Base-by-base conservation (phyloP, 2,113 vertebrate species). In the Columba janthina region DNA sequence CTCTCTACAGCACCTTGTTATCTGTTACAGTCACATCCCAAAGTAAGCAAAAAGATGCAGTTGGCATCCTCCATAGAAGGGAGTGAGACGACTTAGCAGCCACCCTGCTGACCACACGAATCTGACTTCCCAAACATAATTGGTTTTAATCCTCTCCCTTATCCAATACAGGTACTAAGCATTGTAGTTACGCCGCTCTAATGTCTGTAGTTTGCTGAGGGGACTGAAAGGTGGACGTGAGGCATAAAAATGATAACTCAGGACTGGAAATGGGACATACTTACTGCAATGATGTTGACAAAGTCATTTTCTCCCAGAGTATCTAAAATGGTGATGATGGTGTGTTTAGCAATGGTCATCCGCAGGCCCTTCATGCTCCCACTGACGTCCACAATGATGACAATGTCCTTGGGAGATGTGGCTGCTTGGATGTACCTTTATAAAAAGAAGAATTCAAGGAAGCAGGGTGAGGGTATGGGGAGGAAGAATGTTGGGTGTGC, bases 291-390 rank as follows among this genome's bases (percentile, higher is more conserved):
- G 83, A 99, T 98, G 82, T 99, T 99, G 89, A 99, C 98, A 93
- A 99, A 99, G 97, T 99, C 99, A 6, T 99, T 99, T 95, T 99
- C 99, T n/a, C 99, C 99, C 84, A 99, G 93, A 0, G 99, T 99
- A 89, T 99, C 99, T 93, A 99, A 66, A 91, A 99, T 99, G 62
- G 99, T 99, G 87, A 98, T 94, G 56, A 99, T 98, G 26, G 99
- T 99, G 95, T 99, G 99, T 93, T 99, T 99, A 97, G 99, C 99
- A 25, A 99, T 99, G 28, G 99, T 98, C 97, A 99, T 96, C 77
- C 98, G 94, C 54, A 99, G 97, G 21, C 99, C 99, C 96, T 99
- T 99, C 99, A 99, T 99, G 85, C 99, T 99, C 56, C 99, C 99
- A 7, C 99, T 99, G 73, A 99, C 97, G 8, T 99, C 99, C 91